Evolutionary conservation across 2,113 vertebrate genomes (phyloP).

Genomic region (Scomber japonicus): DNA sequence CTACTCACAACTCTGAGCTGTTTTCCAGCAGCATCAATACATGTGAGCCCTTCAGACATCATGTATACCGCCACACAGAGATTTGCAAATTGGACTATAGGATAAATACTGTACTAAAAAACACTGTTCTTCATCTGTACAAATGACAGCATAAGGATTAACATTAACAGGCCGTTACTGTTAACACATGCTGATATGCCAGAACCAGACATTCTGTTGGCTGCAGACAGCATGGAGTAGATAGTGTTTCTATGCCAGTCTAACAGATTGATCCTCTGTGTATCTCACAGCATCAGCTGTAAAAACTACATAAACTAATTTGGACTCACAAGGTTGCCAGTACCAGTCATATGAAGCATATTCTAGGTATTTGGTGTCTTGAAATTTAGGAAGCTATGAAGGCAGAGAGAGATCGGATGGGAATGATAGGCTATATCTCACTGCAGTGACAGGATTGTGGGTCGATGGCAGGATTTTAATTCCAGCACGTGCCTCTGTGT

Average conservation of each 20-base stretch:
- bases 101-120: not conserved
- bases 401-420: not conserved
- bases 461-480: conserved; percentile 18
- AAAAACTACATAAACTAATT: not conserved
- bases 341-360: not conserved
- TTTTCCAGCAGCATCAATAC: too few relatives aligned
- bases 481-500: not conserved
- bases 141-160: conserved; percentile 16
- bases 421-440: not conserved
- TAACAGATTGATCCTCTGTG: not conserved
- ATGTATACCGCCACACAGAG: too few relatives aligned
- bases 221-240: conserved; percentile 15
- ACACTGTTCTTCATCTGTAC: conserved; percentile 2
- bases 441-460: conserved; percentile 15
- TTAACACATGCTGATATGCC: conserved; percentile 15
- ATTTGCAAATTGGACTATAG: not conserved
- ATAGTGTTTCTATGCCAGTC: not conserved
- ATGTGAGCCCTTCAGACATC: too few relatives aligned
- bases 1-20: too few relatives aligned
- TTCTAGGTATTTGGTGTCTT: not conserved
- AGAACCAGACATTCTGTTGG: conserved; percentile 38
- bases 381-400: not conserved
- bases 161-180: not conserved
- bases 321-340: not conserved
- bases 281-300: not conserved